These are phyloP conservation scores for Dicycla oo DNA, from an alignment of 2,888 invertebrate species.

Conservation along the genomic window DNA sequence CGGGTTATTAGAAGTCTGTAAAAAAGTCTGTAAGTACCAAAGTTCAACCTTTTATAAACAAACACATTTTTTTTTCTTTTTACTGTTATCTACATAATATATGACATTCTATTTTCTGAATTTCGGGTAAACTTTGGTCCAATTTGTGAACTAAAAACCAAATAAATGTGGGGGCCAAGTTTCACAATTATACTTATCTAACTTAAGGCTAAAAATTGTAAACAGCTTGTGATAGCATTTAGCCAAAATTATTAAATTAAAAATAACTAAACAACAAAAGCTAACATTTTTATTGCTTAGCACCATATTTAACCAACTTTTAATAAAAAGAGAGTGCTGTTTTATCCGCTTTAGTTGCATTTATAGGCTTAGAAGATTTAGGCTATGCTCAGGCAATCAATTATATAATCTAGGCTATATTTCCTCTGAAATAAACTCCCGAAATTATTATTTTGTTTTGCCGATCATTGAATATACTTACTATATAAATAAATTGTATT, in stretches of 20 bases:
- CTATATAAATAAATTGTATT: slow-evolving; percentile 6
- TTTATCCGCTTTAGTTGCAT: slow-evolving; percentile 6
- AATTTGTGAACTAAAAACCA: slow-evolving; percentile 36
- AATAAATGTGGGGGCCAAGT: slow-evolving; percentile 49
- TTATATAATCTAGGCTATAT: slow-evolving; percentile 8
- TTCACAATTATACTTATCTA: slow-evolving; percentile 51
- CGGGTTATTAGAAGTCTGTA: slow-evolving; percentile 27
- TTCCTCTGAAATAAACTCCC: slow-evolving; percentile 18
- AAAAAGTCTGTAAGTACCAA: slow-evolving; percentile 43
- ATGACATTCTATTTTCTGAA: background rate
- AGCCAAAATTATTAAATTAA: slow-evolving; percentile 61
- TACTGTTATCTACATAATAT: slow-evolving; percentile 9
- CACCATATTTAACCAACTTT: slow-evolving; percentile 71
- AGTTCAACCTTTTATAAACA: slow-evolving; percentile 29
- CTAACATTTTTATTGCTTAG: slow-evolving; percentile 71
- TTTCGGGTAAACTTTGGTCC: slow-evolving; percentile 45
- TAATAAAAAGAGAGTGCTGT: slow-evolving; percentile 29
- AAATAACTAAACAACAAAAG: slow-evolving; percentile 63
- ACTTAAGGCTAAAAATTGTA: slow-evolving; percentile 54
- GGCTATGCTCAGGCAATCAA: background rate
- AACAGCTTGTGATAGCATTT: slow-evolving; percentile 49
- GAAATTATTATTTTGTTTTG: background rate
- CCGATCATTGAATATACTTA: slow-evolving; percentile 17
- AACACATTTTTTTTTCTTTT: background rate
- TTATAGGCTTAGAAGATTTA: slow-evolving; percentile 8